Evolutionary conservation across 2,888 invertebrate genomes (phyloP), one percentile per base, ranked within the genome.

Genomic region (Tenthredo scrophulariae): DNA sequence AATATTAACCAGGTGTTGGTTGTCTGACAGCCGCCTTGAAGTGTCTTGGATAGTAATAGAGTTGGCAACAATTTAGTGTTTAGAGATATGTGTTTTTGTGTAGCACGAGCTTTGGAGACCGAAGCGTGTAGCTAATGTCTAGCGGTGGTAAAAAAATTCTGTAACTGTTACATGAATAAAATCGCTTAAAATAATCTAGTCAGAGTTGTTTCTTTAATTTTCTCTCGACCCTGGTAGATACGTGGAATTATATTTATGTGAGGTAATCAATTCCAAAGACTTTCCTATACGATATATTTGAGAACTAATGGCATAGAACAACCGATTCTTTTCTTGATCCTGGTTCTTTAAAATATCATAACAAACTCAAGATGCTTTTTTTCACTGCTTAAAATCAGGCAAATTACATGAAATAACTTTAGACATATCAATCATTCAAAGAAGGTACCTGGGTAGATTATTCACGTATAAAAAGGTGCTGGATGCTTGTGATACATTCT

Each of bases 1-100:
- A 46, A 83, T 67, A 83, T 46, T 65, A 83, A 67, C 67, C 65
- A 83, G 83, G 67, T 83, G 83, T 70, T 46, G 29, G 83, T 65
- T 46, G 70, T 83, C 83, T 46, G 67, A 83, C 83, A 83, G 83
- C 83, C 83, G 83, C 83, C 50, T 83, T 70, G 80, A 80, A 80
- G 40, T 80, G 58, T 80, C 62, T 80, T 80, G 80, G 58, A 80
- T 80, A 62, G 80, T 80, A 80, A 80, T 80, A 80, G 80, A 80
- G 37, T 80, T 80, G 80, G 80, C 80, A 80, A 80, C 62, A 80
- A 62, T 80, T 40, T 80, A 26, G 80, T 62, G 80, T 62, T 62
- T 62, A 62, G 62, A 80, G 80, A 62, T 50, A 54, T 74, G 77
- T 77, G 58, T 80, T 37, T 37, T 80, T 80, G 37, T 40, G 80